A percentile compares a stretch with the other conserved stretches of the same genome.
These are phyloP conservation scores for Zaprionus camerounensis DNA, from an alignment of 1,140 invertebrate genomes.

Conservation along the genomic window DNA sequence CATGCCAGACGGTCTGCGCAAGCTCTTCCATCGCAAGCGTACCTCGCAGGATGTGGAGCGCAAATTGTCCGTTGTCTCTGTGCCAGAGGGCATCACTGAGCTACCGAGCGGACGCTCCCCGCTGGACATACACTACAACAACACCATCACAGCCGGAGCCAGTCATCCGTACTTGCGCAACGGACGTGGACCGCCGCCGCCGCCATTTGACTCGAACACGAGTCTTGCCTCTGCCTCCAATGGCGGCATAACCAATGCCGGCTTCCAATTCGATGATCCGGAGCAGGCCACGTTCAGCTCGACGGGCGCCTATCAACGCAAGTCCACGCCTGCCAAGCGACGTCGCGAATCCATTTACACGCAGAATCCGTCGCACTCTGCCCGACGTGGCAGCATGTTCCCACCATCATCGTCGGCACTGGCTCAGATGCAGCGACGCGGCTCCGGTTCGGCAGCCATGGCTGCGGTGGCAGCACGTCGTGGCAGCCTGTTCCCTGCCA, in stretches of 20 bases:
- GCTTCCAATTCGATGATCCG: slow-evolving; percentile 66
- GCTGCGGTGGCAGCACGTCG: slow-evolving; percentile 66
- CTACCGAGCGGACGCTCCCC: slow-evolving; percentile 53
- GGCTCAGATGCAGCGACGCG: slow-evolving; percentile 83
- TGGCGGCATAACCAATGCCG: slow-evolving; percentile 52
- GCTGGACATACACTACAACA: slow-evolving; percentile 68
- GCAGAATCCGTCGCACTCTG: slow-evolving; percentile 65
- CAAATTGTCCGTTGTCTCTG: slow-evolving; percentile 75
- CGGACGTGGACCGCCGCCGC: slow-evolving; percentile 53
- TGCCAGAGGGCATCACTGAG: slow-evolving; percentile 67
- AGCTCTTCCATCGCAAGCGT: slow-evolving; percentile 72
- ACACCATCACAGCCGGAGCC: slow-evolving; percentile 85
- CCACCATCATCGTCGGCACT: slow-evolving; percentile 51
- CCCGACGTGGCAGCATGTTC: slow-evolving; percentile 74
- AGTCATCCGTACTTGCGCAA: slow-evolving; percentile 64
- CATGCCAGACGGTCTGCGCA: slow-evolving; percentile 77
- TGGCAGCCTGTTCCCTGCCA: slow-evolving; percentile 72
- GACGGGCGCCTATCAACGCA: slow-evolving; percentile 62
- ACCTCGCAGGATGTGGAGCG: slow-evolving; percentile 73
- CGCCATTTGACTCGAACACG: slow-evolving; percentile 56
- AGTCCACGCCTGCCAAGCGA: slow-evolving; percentile 29
- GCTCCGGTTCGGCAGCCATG: slow-evolving; percentile 73
- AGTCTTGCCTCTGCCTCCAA: slow-evolving; percentile 49
- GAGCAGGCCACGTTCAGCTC: slow-evolving; percentile 40
- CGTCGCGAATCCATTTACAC: slow-evolving; percentile 77